phyloP scores from a whole-genome alignment of 1,140 invertebrate genomes.

The Leptopilina boulardi region DNA sequence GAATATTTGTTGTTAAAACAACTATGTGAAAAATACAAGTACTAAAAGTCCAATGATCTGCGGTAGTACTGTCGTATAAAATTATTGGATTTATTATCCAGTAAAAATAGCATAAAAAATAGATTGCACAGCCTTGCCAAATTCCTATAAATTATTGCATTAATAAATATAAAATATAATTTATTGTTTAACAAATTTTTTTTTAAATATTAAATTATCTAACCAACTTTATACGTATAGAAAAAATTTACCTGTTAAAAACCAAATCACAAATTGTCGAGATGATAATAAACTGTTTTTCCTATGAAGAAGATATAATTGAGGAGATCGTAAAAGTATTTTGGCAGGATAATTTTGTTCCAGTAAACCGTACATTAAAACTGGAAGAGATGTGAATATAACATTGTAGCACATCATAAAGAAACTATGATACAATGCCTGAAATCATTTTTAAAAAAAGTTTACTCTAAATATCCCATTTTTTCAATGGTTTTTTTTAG shows the following conservation, averaged over 20 bases:
- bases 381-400: constrained; percentile 83
- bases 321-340: constrained; percentile 78
- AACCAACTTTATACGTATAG: too few species aligned
- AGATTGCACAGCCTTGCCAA: constrained; percentile 78
- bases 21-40: constrained; percentile 74
- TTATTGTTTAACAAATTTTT: too few species aligned
- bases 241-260: constrained; percentile 75
- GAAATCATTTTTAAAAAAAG: constrained; percentile 43
- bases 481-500: background rate
- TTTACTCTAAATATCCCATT: background rate
- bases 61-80: constrained; percentile 66
- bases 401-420: constrained; percentile 87
- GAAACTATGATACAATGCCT: constrained; percentile 83
- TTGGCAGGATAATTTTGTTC: constrained; percentile 82
- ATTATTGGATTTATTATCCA: constrained; percentile 70
- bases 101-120: constrained; percentile 74
- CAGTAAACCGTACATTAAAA: constrained; percentile 82
- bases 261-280: constrained; percentile 82
- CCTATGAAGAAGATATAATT: constrained; percentile 81
- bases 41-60: constrained; percentile 74
- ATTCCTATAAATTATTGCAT: constrained; percentile 74
- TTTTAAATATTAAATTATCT: too few species aligned
- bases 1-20: constrained; percentile 75
- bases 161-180: constrained; percentile 65
- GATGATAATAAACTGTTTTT: constrained; percentile 82